Conservation (phyloP, 2,797 vertebrate genomes). For the Sebastes matsubarae region DNA sequence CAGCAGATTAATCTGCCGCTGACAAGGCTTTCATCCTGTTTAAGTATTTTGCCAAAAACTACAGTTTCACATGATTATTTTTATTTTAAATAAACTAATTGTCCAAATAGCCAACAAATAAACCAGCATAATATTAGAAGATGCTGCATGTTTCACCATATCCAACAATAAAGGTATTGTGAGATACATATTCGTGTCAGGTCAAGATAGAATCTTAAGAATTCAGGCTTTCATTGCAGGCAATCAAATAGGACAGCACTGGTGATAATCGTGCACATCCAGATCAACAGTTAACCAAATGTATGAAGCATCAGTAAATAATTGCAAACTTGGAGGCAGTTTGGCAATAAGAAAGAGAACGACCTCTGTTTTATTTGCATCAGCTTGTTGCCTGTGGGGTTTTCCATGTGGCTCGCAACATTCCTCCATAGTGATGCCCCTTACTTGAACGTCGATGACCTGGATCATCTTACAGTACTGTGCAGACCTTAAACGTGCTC, state of each 20-base stretch:
- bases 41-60: too few species aligned
- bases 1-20: too few species aligned
- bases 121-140: neutral
- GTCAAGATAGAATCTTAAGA: too few species aligned
- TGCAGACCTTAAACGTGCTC: neutral
- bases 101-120: neutral
- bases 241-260: neutral
- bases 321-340: conserved; percentile 9
- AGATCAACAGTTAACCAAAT: neutral
- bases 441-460: neutral
- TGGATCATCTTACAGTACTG: neutral
- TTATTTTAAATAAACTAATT: neutral
- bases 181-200: too few species aligned
- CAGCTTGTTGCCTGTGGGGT: neutral
- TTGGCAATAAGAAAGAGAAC: neutral
- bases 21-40: too few species aligned
- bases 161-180: too few species aligned
- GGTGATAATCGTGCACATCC: conserved; percentile 3
- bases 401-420: neutral
- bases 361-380: neutral
- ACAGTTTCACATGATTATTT: neutral
- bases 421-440: neutral
- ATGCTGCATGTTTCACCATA: neutral
- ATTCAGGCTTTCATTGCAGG: neutral
- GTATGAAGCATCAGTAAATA: conserved; percentile 32